Percentiles rank a stretch among this genome's conserved stretches.
Evolutionary conservation across 2,888 invertebrate species (phyloP).

Genomic region (Lamellibrachia satsuma): DNA sequence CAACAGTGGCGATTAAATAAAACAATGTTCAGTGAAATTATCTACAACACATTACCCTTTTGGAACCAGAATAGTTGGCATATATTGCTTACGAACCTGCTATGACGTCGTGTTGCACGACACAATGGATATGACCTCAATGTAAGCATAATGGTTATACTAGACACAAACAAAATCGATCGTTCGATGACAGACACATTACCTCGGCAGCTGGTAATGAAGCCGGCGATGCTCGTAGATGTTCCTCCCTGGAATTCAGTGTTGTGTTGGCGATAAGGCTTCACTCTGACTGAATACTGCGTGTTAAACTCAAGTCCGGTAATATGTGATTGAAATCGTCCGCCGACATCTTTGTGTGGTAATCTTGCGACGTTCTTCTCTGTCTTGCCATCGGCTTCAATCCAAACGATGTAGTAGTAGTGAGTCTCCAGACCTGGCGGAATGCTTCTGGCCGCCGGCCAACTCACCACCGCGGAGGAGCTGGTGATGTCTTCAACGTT

Average conservation of each 20-base stretch:
- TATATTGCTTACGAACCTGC: neutral
- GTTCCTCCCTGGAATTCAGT: neutral
- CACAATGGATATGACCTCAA: neutral
- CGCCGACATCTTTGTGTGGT: neutral
- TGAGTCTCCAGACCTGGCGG: neutral
- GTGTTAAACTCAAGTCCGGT: neutral
- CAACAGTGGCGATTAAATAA: neutral
- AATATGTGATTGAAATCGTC: neutral
- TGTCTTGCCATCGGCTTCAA: neutral
- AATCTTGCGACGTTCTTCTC: neutral
- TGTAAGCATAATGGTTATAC: neutral
- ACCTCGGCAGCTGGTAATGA: neutral
- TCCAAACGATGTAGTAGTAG: neutral
- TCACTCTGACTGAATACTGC: conserved; percentile 1
- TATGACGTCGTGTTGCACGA: neutral
- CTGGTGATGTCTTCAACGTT: neutral
- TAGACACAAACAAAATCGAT: neutral
- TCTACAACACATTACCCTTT: neutral
- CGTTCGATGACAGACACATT: neutral
- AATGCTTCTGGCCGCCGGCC: neutral
- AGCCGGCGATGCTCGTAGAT: neutral
- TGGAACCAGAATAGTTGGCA: neutral
- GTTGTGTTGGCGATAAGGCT: neutral
- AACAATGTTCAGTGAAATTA: neutral
- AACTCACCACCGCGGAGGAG: neutral